phyloP scores from a whole-genome alignment of 2,113 vertebrate species.

The Numenius arquata region DNA sequence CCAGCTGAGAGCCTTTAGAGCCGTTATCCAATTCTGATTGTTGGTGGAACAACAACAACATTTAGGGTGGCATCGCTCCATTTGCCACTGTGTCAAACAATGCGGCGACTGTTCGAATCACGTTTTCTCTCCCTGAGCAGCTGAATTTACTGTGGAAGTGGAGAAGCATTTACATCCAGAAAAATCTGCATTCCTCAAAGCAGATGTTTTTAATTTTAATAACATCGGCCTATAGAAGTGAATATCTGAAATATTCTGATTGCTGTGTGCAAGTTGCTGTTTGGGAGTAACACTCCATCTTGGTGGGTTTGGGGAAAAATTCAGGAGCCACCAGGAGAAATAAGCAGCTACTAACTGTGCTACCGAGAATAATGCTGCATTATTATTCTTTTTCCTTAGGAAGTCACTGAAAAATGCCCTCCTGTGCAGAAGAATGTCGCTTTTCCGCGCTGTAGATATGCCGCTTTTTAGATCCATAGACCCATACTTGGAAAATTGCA shows the following conservation, averaged over 20 bases:
- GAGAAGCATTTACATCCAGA: conserved; percentile 56
- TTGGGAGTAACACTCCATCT: conserved; percentile 9
- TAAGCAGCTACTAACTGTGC: conserved; percentile 4
- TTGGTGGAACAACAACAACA: conserved; percentile 62
- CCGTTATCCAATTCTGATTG: conserved; percentile 73
- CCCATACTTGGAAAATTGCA: background rate
- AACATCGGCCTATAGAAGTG: conserved; percentile 59
- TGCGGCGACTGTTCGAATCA: conserved; percentile 47
- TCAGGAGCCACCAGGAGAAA: conserved; percentile 35
- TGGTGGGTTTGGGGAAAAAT: conserved; percentile 37
- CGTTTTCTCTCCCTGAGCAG: conserved; percentile 49
- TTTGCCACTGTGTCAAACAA: conserved; percentile 78
- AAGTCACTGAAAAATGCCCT: conserved; percentile 18
- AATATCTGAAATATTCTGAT: conserved; percentile 66
- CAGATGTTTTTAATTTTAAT: conserved; percentile 74
- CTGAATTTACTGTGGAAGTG: conserved; percentile 47
- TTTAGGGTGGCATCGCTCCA: conserved; percentile 51
- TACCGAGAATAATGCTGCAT: background rate
- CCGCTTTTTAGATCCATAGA: background rate
- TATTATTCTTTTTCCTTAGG: background rate
- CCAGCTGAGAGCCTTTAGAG: conserved; percentile 78
- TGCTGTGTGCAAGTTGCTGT: background rate
- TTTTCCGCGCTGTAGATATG: background rate
- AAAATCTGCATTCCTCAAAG: conserved; percentile 64
- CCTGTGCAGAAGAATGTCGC: conserved; percentile 8